Conservation (phyloP, 35 echinoderm and acorn worm genomes). For the Apostichopus parvimensis region DNA sequence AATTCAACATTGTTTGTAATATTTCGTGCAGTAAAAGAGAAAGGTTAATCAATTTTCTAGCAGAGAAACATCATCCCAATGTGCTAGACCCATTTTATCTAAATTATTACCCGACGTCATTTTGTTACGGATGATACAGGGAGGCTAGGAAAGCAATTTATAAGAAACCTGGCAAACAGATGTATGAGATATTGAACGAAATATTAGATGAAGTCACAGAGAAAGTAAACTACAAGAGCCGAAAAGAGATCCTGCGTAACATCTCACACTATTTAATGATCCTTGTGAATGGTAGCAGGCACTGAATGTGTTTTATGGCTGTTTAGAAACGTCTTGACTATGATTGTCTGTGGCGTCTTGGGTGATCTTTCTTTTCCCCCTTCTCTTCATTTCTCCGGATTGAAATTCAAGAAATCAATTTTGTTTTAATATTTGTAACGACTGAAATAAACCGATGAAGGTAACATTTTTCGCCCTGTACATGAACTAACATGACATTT, state of each 20-base stretch:
- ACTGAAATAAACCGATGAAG: too few relatives aligned
- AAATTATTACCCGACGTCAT: background rate
- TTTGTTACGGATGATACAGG: background rate
- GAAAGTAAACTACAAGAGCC: background rate
- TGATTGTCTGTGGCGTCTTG: background rate
- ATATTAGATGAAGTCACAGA: background rate
- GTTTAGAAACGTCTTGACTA: background rate
- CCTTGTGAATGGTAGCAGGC: background rate
- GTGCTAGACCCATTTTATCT: background rate
- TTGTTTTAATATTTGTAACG: too few relatives aligned
- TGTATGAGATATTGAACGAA: background rate
- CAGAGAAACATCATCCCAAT: background rate
- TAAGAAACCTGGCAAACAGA: background rate
- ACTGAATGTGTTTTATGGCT: background rate
- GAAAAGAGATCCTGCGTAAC: background rate
- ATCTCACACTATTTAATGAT: background rate
- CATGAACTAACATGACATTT: too few relatives aligned
- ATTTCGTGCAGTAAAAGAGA: background rate
- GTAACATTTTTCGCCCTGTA: too few relatives aligned
- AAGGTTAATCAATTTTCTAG: background rate
- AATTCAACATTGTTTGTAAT: too few relatives aligned
- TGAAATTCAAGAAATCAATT: too few relatives aligned
- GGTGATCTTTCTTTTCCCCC: too few relatives aligned
- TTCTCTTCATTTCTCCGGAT: too few relatives aligned
- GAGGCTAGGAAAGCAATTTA: background rate